phyloP scores from a whole-genome alignment of 2,888 invertebrate species.

The Dione vanillae region DNA sequence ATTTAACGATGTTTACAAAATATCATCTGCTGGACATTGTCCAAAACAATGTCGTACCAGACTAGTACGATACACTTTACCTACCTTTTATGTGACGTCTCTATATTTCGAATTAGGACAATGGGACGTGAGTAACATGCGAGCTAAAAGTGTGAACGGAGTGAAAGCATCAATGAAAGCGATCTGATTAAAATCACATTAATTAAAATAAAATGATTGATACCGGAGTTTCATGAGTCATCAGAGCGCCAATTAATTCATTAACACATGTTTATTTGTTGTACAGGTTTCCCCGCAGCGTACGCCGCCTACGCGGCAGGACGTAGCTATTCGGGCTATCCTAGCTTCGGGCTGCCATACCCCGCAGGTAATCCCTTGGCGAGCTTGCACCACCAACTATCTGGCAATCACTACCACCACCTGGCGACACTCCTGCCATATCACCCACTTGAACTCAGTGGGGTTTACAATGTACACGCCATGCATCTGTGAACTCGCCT shows the following conservation, averaged over 20 bases:
- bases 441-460: constrained; percentile 87
- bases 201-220: constrained; percentile 62
- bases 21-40: constrained; percentile 76
- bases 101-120: constrained; percentile 75
- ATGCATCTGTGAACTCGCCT: constrained; percentile 90
- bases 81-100: constrained; percentile 73
- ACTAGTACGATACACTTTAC: constrained; percentile 65
- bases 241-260: constrained; percentile 40
- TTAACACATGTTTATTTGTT: constrained; percentile 71
- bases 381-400: constrained; percentile 90
- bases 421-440: constrained; percentile 86
- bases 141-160: constrained; percentile 60
- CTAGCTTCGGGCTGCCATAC: constrained; percentile 98
- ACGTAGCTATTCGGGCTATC: constrained; percentile 98
- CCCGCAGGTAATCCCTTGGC: constrained; percentile 97
- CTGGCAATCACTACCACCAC: constrained; percentile 86
- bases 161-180: constrained; percentile 53
- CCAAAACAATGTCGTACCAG: constrained; percentile 74
- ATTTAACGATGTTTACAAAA: constrained; percentile 77
- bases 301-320: constrained; percentile 98
- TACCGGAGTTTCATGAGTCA: constrained; percentile 44
- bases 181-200: constrained; percentile 44
- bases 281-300: constrained; percentile 96
- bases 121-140: constrained; percentile 64
- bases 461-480: constrained; percentile 89